A percentile compares a stretch with the other conserved stretches of the same genome.
phyloP scores from a whole-genome alignment of 2,888 invertebrate species.

The Aporophyla lueneburgensis region DNA sequence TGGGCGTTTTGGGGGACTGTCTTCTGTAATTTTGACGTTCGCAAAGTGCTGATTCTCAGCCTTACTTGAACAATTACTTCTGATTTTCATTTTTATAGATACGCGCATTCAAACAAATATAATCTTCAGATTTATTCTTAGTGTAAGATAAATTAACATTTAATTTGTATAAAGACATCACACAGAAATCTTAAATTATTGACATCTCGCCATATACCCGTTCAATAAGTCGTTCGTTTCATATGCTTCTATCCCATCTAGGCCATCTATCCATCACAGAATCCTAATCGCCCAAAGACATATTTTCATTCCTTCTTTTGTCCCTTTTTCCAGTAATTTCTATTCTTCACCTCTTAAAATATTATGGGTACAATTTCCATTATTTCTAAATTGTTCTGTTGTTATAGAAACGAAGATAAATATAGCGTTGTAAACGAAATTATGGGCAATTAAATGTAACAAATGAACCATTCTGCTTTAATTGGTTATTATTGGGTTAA shows the following conservation, averaged over 20 bases:
- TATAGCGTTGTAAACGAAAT: conserved; percentile 36
- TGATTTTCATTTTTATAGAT: too few species aligned
- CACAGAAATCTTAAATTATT: neutral
- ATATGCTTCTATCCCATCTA: too few species aligned
- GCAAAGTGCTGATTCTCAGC: too few species aligned
- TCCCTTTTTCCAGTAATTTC: too few species aligned
- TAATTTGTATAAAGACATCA: neutral
- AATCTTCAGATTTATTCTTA: too few species aligned
- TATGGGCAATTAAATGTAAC: conserved; percentile 54
- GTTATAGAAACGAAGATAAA: conserved; percentile 20
- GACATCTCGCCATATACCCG: neutral
- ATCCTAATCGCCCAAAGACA: too few species aligned
- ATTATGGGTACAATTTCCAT: conserved; percentile 7
- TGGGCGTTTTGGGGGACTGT: too few species aligned
- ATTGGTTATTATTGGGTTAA: conserved; percentile 42
- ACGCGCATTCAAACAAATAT: too few species aligned
- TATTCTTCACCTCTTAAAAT: neutral
- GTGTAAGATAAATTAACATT: neutral
- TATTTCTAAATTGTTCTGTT: conserved; percentile 22
- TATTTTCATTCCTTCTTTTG: too few species aligned
- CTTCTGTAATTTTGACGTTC: too few species aligned
- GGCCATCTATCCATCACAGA: too few species aligned
- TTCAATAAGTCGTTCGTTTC: neutral
- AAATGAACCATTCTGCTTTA: conserved; percentile 59
- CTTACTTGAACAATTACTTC: too few species aligned